phyloP scores from a whole-genome alignment of 2,113 vertebrate species.

The Thomomys bottae region DNA sequence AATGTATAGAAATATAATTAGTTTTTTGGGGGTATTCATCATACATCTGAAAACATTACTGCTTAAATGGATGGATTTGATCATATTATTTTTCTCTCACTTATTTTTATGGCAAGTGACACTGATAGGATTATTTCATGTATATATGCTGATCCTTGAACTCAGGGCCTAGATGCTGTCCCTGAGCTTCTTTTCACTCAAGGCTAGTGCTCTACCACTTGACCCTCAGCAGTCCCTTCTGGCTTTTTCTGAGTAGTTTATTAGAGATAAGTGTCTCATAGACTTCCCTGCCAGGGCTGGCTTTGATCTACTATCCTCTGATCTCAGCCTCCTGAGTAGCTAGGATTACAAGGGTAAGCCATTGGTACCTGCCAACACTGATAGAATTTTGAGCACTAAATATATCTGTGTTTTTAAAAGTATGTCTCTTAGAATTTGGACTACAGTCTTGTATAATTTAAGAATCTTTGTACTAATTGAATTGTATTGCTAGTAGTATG shows the following conservation, averaged over 20 bases:
- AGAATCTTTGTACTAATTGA: slow-evolving; percentile 16
- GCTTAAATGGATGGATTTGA: not conserved
- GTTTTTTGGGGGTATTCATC: not conserved
- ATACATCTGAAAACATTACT: not conserved
- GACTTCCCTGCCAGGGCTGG: no score
- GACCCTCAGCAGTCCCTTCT: no score
- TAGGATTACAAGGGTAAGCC: no score
- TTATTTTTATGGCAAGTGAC: not conserved
- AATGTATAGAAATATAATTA: not conserved
- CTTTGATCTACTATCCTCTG: no score
- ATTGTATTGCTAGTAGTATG: not conserved
- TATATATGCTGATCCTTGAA: no score
- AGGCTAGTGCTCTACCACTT: no score
- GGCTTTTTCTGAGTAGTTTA: no score
- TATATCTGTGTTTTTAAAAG: no score
- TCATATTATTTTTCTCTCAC: not conserved
- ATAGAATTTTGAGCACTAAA: not conserved
- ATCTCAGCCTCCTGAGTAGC: no score
- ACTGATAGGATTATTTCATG: not conserved
- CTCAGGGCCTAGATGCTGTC: no score
- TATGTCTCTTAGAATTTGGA: not conserved
- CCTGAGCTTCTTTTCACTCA: no score
- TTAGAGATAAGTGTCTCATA: no score
- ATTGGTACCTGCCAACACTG: not conserved
- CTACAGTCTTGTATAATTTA: not conserved